Base-by-base conservation (phyloP, 2,797 vertebrate genomes). In the Ctenopoma multispine region DNA sequence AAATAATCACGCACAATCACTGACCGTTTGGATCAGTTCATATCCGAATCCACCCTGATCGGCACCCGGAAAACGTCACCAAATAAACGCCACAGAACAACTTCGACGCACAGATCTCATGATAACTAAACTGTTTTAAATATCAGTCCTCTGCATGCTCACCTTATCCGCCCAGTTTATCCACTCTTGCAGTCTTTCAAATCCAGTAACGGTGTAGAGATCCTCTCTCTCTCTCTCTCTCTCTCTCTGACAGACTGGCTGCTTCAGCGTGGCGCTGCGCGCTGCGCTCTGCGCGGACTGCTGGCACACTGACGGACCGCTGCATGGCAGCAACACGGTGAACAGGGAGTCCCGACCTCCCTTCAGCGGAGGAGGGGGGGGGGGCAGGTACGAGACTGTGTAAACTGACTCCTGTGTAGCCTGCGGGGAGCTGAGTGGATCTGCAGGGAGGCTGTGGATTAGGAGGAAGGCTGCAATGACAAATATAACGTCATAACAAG, bases 361-460 rank as follows among this genome's bases (percentile, higher is more conserved):
- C 59, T 6, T 1, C 65, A 13, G 43, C 29, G 50, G 57, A 17
- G 53, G 8, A 1, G 8, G 18, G 47, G 59, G 67, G 79, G 69
- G 43, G 86, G 87, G 85, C 87, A 90, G 89, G 90, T 89, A 87
- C 14, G 43, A 70, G 69, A 23, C 63, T 55, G 72, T 78, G 87
- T 84, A 86, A 87, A 91, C 72, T 51, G 78, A 89, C 85, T 88
- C 86, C 80, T 68, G 77, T 71, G 36, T 20, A 55, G 63, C 66
- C 75, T 60, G 63, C 55, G 44, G 85, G 80, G 75, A 51, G 63
- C 66, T 27, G 69, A 65, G 66, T 17, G 29, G 47, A 44, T 40
- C n/a, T 3, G 44, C 2, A 0, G 47, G 29, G 49, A 69, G 46
- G 20, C 8, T 49, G 53, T 27, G 55, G 51, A 11, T 40, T 23